phyloP scores from a whole-genome alignment of 2,797 vertebrate species.

The Sebastolobus altivelis region DNA sequence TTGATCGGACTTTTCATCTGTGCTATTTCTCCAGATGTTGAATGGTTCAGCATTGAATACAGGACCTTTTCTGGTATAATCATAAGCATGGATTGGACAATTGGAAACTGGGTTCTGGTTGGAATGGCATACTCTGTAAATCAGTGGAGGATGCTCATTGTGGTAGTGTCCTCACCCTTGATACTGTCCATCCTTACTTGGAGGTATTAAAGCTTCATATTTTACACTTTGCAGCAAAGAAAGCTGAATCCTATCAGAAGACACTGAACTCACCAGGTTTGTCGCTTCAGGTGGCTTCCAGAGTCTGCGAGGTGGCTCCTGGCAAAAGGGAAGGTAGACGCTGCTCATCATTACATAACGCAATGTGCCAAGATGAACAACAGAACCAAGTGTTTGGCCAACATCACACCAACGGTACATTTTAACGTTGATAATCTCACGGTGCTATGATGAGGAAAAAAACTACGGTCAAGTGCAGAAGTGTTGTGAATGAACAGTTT shows the following conservation, averaged over 20 bases:
- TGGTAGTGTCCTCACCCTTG: constrained; percentile 83
- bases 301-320: constrained; percentile 83
- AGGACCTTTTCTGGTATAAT: constrained; percentile 75
- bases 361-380: constrained; percentile 77
- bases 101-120: constrained; percentile 70
- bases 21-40: constrained; percentile 64
- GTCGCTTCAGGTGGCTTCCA: constrained; percentile 73
- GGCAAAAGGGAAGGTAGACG: constrained; percentile 65
- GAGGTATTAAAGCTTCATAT: constrained; percentile 30
- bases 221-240: neutral
- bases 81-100: constrained; percentile 76
- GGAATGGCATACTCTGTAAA: constrained; percentile 70
- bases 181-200: constrained; percentile 75
- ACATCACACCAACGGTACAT: constrained; percentile 63
- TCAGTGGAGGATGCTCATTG: constrained; percentile 78
- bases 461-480: neutral
- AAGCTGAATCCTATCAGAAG: neutral
- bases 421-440: neutral
- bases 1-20: neutral
- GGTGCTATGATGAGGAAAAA: neutral
- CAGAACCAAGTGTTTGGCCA: constrained; percentile 50
- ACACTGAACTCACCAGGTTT: constrained; percentile 3
- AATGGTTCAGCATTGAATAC: constrained; percentile 73
- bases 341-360: constrained; percentile 75
- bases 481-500: neutral